phyloP scores from a whole-genome alignment of 2,888 invertebrate species.

The Drosophila melanosoma region DNA sequence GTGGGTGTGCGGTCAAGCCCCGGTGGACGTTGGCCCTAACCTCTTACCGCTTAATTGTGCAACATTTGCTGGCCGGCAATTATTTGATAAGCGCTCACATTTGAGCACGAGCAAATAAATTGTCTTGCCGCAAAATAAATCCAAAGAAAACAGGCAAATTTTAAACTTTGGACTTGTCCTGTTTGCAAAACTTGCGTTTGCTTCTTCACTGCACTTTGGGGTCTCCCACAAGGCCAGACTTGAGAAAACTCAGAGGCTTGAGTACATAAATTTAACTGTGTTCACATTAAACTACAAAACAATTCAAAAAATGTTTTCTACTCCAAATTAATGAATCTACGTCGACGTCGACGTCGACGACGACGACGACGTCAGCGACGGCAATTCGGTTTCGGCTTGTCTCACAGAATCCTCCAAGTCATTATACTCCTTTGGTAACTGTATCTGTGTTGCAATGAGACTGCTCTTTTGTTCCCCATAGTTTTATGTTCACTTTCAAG shows the following conservation, averaged over 20 bases:
- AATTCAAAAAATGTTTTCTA: conserved; percentile 71
- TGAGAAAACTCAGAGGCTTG: conserved; percentile 60
- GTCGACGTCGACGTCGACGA: conserved; percentile 34
- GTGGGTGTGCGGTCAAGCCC: conserved; percentile 68
- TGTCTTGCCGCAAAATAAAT: conserved; percentile 75
- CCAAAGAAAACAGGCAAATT: conserved; percentile 70
- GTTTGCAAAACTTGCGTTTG: conserved; percentile 13
- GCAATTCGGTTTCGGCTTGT: conserved; percentile 1
- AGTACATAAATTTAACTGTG: conserved; percentile 76
- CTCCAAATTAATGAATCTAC: conserved; percentile 79
- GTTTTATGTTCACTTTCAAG: neutral
- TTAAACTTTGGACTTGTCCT: conserved; percentile 37
- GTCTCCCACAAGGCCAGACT: conserved; percentile 46
- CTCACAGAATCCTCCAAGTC: conserved; percentile 1
- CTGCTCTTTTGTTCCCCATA: neutral
- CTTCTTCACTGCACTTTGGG: conserved; percentile 32
- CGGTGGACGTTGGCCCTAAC: conserved; percentile 53
- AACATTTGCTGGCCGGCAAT: conserved; percentile 82
- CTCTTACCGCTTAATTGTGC: conserved; percentile 83
- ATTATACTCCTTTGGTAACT: conserved; percentile 6
- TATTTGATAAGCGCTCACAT: conserved; percentile 84
- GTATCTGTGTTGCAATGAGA: no score
- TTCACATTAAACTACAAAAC: conserved; percentile 70
- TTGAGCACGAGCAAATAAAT: conserved; percentile 69
- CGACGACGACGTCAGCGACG: conserved; percentile 37